Base-by-base conservation (phyloP, 2,797 vertebrate genomes). In the Apogon hyalosoma region DNA sequence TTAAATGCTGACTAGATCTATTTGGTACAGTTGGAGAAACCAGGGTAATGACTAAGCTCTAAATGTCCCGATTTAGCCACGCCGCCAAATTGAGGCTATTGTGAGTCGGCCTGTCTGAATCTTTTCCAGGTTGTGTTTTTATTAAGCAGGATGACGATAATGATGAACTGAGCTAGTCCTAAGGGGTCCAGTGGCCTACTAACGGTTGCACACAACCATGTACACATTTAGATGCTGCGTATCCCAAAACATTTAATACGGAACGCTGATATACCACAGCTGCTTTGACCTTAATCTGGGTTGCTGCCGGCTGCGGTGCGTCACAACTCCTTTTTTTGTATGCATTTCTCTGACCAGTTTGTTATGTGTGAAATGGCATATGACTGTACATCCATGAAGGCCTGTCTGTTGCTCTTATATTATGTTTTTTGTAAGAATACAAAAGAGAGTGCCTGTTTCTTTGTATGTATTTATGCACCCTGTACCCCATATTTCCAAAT, bases 181-280 rank as follows among this genome's bases (percentile, higher is more conserved):
- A 0, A 54, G 84, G 87, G 83, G 69, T 53, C 69, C 43, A 40
- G 60, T 87, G 82, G 65, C 87, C 88, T 84, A 84, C 73, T 81
- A 88, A 88, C 41, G 0, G 49, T 73, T 75, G 66, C 73, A 68
- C 53, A 74, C 55, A 60, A 19, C 39, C 49, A 38, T 51, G 67
- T 11, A 52, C 43, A n/a, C 50, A 47, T 63, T 66, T 43, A 69
- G 18, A 49, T 0, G 0, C 14, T 75, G 19, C 68, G 40, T 69
- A 80, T 76, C n/a, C 31, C 48, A 58, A 69, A 55, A 42, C 57
- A 73, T 36, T 39, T 38, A 55, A 38, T 39, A 2, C 0, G 1
- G n/a, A 16, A 24, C 63, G 36, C 2, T 50, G 12, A 63, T 70
- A 40, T 36, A 66, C 52, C 60, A 50, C 41, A 41, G 58, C 73